Evolutionary conservation across 2,888 invertebrate genomes (phyloP).

Genomic region (Apamea anceps): DNA sequence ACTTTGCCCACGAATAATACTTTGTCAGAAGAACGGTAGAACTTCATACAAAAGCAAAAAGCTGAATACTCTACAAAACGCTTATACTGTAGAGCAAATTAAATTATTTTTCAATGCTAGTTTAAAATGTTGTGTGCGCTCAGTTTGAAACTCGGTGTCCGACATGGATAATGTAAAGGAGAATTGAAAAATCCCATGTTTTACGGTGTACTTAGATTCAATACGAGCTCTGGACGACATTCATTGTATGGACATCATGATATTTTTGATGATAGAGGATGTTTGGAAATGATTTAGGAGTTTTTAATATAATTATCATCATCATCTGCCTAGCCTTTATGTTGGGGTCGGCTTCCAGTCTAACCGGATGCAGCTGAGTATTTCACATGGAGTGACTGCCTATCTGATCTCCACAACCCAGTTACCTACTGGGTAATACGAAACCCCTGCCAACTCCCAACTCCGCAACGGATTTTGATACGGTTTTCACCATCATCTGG

Average conservation of each 20-base stretch:
- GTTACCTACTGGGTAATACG: too few species aligned
- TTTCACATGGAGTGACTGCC: too few species aligned
- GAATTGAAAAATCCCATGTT: constrained; percentile 3
- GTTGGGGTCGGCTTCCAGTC: too few species aligned
- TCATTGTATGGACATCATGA: background rate
- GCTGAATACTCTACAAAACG: constrained; percentile 15
- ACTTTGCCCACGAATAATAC: background rate
- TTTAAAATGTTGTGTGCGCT: constrained; percentile 37
- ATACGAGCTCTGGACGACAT: background rate
- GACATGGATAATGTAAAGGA: constrained; percentile 26
- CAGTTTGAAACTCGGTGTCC: constrained; percentile 37
- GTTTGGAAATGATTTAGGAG: background rate
- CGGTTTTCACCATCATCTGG: too few species aligned
- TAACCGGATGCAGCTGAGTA: too few species aligned
- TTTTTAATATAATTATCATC: too few species aligned
- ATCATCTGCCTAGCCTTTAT: too few species aligned
- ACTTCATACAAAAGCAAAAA: constrained; percentile 20
- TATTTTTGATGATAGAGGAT: background rate
- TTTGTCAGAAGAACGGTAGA: background rate
- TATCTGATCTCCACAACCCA: too few species aligned
- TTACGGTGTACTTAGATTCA: constrained; percentile 14
- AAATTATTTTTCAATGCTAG: constrained; percentile 46
- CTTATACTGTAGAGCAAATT: constrained; percentile 11
- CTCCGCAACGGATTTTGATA: too few species aligned
- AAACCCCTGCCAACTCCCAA: too few species aligned